Conservation (phyloP, 1,140 invertebrate species). For the Drosophila erecta region DNA sequence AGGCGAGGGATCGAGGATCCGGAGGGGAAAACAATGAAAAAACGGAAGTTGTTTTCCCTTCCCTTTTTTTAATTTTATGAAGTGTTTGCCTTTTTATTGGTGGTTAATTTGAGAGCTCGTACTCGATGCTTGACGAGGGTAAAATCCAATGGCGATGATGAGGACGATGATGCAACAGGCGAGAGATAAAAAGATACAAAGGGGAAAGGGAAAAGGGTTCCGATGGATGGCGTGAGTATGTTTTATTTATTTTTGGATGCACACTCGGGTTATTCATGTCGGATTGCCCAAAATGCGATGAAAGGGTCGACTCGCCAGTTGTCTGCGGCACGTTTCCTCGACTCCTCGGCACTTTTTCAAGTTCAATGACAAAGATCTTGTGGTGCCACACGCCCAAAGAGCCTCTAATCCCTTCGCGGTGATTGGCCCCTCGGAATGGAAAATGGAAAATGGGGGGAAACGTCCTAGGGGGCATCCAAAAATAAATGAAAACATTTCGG, state of each 20-base stretch:
- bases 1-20: constrained; percentile 34
- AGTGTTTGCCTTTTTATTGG: constrained; percentile 80
- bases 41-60: constrained; percentile 65
- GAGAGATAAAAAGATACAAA: constrained; percentile 22
- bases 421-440: constrained; percentile 51
- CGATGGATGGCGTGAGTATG: constrained; percentile 4
- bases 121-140: constrained; percentile 70
- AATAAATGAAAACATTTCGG: constrained; percentile 68
- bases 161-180: constrained; percentile 65
- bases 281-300: constrained; percentile 66
- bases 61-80: constrained; percentile 64
- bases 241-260: constrained; percentile 49
- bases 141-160: constrained; percentile 28
- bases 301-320: constrained; percentile 54
- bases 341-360: constrained; percentile 57
- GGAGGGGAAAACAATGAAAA: constrained; percentile 47
- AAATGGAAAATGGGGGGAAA: constrained; percentile 6
- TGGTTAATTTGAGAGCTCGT: constrained; percentile 74
- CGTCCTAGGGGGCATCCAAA: constrained; percentile 41
- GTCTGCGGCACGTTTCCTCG: constrained; percentile 27
- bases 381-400: constrained; percentile 65
- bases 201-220: constrained; percentile 49
- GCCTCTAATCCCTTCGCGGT: constrained; percentile 61
- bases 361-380: constrained; percentile 79
- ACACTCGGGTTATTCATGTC: constrained; percentile 35